A percentile compares a stretch with the other conserved stretches of the same genome.
These are phyloP conservation scores for Rhopalosiphum maidis DNA, from an alignment of 1,140 invertebrate genomes.

Conservation along the genomic window DNA sequence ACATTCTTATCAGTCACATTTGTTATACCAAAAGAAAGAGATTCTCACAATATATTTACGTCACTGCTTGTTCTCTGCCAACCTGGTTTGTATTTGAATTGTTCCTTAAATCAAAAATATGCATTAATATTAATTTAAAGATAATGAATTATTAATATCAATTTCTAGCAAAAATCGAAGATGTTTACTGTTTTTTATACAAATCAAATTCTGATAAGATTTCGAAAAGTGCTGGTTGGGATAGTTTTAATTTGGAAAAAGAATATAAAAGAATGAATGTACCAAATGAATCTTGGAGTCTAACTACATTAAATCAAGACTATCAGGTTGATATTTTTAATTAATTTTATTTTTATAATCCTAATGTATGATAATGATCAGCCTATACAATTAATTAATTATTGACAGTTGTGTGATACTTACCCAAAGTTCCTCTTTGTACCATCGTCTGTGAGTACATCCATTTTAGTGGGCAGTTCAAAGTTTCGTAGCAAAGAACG, in stretches of 20 bases:
- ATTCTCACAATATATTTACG: constrained; percentile 94
- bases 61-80: constrained; percentile 87
- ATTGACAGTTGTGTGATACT: constrained; percentile 89
- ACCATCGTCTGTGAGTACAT: constrained; percentile 81
- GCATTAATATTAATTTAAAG: background rate
- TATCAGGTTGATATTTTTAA: constrained; percentile 76
- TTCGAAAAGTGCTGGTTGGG: constrained; percentile 84
- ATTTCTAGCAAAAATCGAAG: constrained; percentile 75
- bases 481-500: constrained; percentile 94
- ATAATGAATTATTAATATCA: background rate
- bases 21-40: constrained; percentile 91
- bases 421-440: constrained; percentile 95
- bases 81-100: constrained; percentile 72
- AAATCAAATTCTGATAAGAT: constrained; percentile 80
- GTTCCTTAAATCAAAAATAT: background rate
- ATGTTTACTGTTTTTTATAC: constrained; percentile 94
- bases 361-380: background rate
- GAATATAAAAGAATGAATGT: constrained; percentile 94
- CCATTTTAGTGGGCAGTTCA: constrained; percentile 88
- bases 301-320: constrained; percentile 89
- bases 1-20: constrained; percentile 95
- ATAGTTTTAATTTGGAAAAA: constrained; percentile 87
- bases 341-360: background rate
- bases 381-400: background rate
- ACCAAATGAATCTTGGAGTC: constrained; percentile 89